Conservation (phyloP, 2,113 vertebrate species). For the Scomber scombrus region DNA sequence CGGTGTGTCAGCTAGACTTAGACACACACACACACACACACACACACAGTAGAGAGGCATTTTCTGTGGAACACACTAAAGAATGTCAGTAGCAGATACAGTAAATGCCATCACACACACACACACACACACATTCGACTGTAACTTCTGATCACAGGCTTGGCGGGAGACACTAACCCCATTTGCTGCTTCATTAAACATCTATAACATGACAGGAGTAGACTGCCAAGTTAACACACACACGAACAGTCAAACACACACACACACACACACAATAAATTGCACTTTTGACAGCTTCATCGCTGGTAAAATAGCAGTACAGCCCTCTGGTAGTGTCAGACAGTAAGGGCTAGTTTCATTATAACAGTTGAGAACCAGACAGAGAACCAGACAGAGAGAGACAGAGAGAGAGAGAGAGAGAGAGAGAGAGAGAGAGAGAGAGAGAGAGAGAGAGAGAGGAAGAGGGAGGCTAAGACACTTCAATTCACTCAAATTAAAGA, state of each 20-base stretch:
- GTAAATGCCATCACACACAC: conserved; percentile 15
- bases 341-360: not conserved
- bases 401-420: not conserved
- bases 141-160: conserved; percentile 8
- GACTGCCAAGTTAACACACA: conserved; percentile 9
- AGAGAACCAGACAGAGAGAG: not conserved
- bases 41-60: no score
- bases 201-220: conserved; percentile 17
- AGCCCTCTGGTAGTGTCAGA: not conserved
- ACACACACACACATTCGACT: not conserved
- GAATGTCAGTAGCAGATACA: conserved; percentile 7
- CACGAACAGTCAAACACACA: not conserved
- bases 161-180: conserved; percentile 28
- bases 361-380: no score
- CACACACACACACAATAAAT: not conserved
- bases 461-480: not conserved
- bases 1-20: conserved; percentile 14
- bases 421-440: not conserved
- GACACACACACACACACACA: not conserved
- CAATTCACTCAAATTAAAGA: not conserved
- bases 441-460: not conserved
- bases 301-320: not conserved
- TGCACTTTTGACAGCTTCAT: conserved; percentile 18
- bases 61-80: not conserved
- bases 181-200: conserved; percentile 65